These are phyloP conservation scores for Drosophila merina DNA, from an alignment of 2,888 invertebrate genomes.

Conservation along the genomic window DNA sequence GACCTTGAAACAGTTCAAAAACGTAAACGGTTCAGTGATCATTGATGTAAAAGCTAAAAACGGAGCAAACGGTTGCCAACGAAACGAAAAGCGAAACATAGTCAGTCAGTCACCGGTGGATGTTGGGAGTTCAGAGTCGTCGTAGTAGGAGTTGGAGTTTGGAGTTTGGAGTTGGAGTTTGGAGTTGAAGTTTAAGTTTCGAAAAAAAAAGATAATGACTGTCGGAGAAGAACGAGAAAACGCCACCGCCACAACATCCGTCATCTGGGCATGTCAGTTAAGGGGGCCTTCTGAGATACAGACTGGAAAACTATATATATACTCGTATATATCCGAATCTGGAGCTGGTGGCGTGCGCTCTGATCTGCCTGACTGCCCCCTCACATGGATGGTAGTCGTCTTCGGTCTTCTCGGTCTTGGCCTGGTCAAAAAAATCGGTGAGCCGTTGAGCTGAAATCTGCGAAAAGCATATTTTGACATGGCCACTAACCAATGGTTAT, in stretches of 20 bases:
- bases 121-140: slow-evolving; percentile 14
- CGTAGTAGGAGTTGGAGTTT: slow-evolving; percentile 23
- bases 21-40: slow-evolving; percentile 84
- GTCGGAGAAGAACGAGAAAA: slow-evolving; percentile 24
- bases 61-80: slow-evolving; percentile 55
- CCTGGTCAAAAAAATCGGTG: slow-evolving; percentile 81
- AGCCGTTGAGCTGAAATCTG: slow-evolving; percentile 64
- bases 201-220: slow-evolving; percentile 39
- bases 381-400: slow-evolving; percentile 51
- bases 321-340: slow-evolving; percentile 15
- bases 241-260: slow-evolving; percentile 66
- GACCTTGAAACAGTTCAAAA: slow-evolving; percentile 84
- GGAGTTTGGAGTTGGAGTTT: slow-evolving; percentile 6
- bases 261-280: slow-evolving; percentile 61
- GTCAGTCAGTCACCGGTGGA: slow-evolving; percentile 21
- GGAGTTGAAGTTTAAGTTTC: slow-evolving; percentile 2
- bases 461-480: slow-evolving; percentile 37
- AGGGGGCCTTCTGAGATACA: slow-evolving; percentile 4
- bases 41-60: slow-evolving; percentile 79
- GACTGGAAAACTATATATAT: slow-evolving; percentile 3
- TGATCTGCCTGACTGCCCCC: slow-evolving; percentile 75
- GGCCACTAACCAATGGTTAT: slow-evolving; percentile 7
- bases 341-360: slow-evolving; percentile 70
- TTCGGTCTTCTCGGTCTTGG: slow-evolving; percentile 27
- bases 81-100: slow-evolving; percentile 45